Evolutionary conservation across 35 echinoderm and acorn worm species (phyloP), one percentile per base, ranked within the genome.

Genomic region (Strongylocentrotus purpuratus): DNA sequence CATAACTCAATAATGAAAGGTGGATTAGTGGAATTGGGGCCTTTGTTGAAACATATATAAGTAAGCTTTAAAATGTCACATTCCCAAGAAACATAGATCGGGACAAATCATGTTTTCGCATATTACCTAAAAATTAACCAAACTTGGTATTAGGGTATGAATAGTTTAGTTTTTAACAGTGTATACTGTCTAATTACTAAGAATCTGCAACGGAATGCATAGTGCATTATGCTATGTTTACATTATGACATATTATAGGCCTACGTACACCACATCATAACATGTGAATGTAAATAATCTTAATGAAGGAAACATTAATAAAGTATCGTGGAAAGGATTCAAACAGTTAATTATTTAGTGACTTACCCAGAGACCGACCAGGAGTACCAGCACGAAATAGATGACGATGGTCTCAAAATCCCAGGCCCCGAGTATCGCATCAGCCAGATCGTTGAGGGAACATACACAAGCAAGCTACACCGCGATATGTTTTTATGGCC

Each of bases 311-410:
- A 59, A 59, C 11, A 59, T 59, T 12, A 14, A 14, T 59, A 9
- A 13, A 59, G 52, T 17, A 59, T 59, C 14, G 8, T 59, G 17
- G 11, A 12, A 9, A 59, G 17, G 17, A 7, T 11, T 70, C 22
- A 78, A 55, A 55, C 50, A 55, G 50, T 14, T n/a, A n/a, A 78
- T 4, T 28, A 78, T 78, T n/a, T 7, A 2, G 28, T 78, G 0
- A 95, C 95, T 95, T 95, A 95, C 95, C 13, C 70, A 91, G 46
- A 95, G 88, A 65, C 95, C 95, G 11, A 95, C 95, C 4, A 88
- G 33, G 33, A 95, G 87, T 15, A 95, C 95, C 31, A 95, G 88
- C 7, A 91, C 95, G 58, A 95, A 95, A 45, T 95, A 95, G 46
- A 91, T 55, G n/a, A 65, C 95, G 11, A 95, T 91, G 15, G 95